A percentile compares a stretch with the other conserved stretches of the same genome.
phyloP scores from a whole-genome alignment of 2,888 invertebrate species.

The Chaetogeoica ovagalla region DNA sequence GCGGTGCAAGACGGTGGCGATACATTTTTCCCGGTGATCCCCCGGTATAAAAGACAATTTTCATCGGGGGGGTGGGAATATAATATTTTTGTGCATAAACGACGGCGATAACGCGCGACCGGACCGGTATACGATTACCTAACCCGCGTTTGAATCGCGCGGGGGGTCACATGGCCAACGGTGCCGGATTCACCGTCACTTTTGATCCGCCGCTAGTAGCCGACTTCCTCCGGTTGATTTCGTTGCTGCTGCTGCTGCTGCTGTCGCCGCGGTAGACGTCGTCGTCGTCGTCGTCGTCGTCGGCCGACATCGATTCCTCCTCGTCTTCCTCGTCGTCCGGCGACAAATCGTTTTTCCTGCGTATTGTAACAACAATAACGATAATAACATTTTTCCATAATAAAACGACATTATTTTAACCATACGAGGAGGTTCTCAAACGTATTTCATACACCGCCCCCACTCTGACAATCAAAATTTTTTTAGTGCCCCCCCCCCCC shows the following conservation, averaged over 20 bases:
- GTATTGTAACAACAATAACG: background rate
- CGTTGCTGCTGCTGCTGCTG: slow-evolving; percentile 1
- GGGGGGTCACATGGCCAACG: slow-evolving; percentile 48
- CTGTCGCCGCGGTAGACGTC: background rate
- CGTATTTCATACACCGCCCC: no score
- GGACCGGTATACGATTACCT: background rate
- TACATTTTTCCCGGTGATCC: no score
- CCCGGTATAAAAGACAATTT: no score
- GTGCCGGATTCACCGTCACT: slow-evolving; percentile 47
- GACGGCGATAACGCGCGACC: background rate
- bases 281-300: background rate
- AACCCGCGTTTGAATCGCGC: background rate
- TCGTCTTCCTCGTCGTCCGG: slow-evolving; percentile 37
- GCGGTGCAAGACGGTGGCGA: no score
- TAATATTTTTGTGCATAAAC: no score
- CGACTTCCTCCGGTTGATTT: background rate
- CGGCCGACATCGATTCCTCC: slow-evolving; percentile 20
- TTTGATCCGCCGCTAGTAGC: slow-evolving; percentile 44
- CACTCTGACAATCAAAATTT: no score
- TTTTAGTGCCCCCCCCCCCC: no score
- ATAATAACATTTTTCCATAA: no score
- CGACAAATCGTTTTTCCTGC: slow-evolving; percentile 42
- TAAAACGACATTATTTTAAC: no score
- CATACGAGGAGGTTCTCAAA: no score
- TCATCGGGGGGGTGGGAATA: no score